Percentiles rank a stretch among this genome's conserved stretches.
phyloP scores from a whole-genome alignment of 2,113 vertebrate species.

The Aegypius monachus region DNA sequence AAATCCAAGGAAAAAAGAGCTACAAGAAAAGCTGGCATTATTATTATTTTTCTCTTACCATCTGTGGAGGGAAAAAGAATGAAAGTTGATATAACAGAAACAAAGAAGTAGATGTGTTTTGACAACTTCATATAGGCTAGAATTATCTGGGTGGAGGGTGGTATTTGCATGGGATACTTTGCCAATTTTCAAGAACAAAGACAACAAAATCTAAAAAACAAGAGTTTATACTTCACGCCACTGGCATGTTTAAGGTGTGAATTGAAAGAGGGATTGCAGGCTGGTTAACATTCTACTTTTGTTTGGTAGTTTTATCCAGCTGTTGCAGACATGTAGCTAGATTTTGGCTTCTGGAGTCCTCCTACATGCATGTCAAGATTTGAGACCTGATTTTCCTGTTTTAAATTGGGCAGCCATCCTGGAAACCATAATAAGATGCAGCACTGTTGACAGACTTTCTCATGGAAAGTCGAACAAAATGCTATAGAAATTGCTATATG shows the following conservation, averaged over 20 bases:
- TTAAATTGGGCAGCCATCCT: conserved; percentile 14
- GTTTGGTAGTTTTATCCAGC: neutral
- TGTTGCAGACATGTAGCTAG: neutral
- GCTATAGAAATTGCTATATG: neutral
- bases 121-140: neutral
- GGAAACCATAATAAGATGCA: conserved; percentile 41
- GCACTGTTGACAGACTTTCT: conserved; percentile 8
- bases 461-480: conserved; percentile 3
- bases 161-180: neutral
- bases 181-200: neutral
- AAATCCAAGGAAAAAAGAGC: neutral
- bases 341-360: neutral
- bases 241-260: neutral
- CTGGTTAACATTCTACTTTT: neutral
- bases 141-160: neutral
- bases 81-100: conserved; percentile 30
- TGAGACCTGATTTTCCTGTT: conserved; percentile 30
- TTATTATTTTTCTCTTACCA: conserved; percentile 3
- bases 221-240: neutral
- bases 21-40: neutral
- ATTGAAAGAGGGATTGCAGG: neutral
- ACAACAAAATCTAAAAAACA: neutral
- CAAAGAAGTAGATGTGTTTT: conserved; percentile 11
- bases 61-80: conserved; percentile 10
- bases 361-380: neutral